A percentile compares a stretch with the other conserved stretches of the same genome.
phyloP scores from a whole-genome alignment of 1,140 invertebrate species.

The Micrasema minimum region DNA sequence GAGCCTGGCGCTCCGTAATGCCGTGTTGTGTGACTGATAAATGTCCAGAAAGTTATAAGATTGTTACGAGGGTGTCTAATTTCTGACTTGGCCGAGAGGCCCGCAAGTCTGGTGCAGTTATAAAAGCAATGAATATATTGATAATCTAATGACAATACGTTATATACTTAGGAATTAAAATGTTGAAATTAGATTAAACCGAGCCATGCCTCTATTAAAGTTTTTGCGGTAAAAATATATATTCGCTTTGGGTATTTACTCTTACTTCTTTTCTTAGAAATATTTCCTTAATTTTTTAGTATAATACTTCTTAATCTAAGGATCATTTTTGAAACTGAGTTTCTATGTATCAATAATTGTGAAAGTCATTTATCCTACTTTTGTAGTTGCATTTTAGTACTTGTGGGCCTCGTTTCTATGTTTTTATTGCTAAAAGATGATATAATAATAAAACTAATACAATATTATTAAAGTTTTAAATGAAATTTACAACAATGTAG shows the following conservation, averaged over 20 bases:
- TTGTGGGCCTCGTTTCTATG: slow-evolving; percentile 19
- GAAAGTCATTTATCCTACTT: slow-evolving; percentile 14
- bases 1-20: background rate
- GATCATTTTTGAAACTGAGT: too few relatives aligned
- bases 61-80: background rate
- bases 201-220: slow-evolving; percentile 34
- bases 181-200: slow-evolving; percentile 41
- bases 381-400: slow-evolving; percentile 33
- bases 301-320: background rate
- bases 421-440: slow-evolving; percentile 32
- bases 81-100: slow-evolving; percentile 29
- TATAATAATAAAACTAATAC: slow-evolving; percentile 25
- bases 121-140: slow-evolving; percentile 41
- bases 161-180: slow-evolving; percentile 37
- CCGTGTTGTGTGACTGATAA: slow-evolving; percentile 5
- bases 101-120: slow-evolving; percentile 33
- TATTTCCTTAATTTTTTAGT: slow-evolving; percentile 24
- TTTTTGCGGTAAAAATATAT: slow-evolving; percentile 26
- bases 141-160: slow-evolving; percentile 41
- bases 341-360: too few relatives aligned
- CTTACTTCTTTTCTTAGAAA: slow-evolving; percentile 26
- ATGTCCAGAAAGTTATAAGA: too few relatives aligned
- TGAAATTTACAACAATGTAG: slow-evolving; percentile 35
- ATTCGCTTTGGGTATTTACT: slow-evolving; percentile 30
- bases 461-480: slow-evolving; percentile 26